Percentiles rank a stretch among this genome's conserved stretches.
These are phyloP conservation scores for Apodemia duryi DNA, from an alignment of 2,888 invertebrate species.

Conservation along the genomic window DNA sequence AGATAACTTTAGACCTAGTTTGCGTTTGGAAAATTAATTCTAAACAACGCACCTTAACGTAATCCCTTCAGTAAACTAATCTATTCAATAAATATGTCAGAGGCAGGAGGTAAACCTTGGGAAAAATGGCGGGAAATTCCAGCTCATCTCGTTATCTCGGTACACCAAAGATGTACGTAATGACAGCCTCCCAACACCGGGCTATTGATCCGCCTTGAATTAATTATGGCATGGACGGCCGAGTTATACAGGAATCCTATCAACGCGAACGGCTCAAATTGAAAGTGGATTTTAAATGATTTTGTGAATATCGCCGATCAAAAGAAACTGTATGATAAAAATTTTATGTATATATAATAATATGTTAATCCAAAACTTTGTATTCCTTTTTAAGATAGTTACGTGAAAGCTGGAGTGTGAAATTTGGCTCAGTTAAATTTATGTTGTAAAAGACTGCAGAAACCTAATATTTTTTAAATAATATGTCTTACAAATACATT, in stretches of 20 bases:
- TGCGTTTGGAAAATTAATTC: not conserved
- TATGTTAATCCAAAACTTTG: no score
- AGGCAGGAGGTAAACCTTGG: not conserved
- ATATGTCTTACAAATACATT: no score
- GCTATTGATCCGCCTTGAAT: constrained; percentile 8
- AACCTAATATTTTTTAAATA: no score
- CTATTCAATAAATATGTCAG: constrained; percentile 8
- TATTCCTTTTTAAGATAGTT: no score
- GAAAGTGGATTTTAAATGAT: not conserved
- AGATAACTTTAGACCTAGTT: not conserved
- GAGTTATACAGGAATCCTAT: not conserved
- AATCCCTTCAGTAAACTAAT: constrained; percentile 13
- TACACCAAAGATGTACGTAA: constrained; percentile 10
- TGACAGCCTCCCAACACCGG: constrained; percentile 7
- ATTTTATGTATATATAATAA: no score
- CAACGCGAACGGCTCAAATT: not conserved
- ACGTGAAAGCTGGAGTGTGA: no score
- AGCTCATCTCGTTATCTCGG: constrained; percentile 10
- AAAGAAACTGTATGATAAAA: no score
- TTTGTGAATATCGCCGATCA: no score
- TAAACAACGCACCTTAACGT: not conserved
- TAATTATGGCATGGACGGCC: not conserved
- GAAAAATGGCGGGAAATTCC: constrained; percentile 8
- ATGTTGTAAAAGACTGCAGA: no score
- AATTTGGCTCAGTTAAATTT: no score